Base-by-base conservation (phyloP, 2,888 invertebrate species). In the Cephus spinipes region DNA sequence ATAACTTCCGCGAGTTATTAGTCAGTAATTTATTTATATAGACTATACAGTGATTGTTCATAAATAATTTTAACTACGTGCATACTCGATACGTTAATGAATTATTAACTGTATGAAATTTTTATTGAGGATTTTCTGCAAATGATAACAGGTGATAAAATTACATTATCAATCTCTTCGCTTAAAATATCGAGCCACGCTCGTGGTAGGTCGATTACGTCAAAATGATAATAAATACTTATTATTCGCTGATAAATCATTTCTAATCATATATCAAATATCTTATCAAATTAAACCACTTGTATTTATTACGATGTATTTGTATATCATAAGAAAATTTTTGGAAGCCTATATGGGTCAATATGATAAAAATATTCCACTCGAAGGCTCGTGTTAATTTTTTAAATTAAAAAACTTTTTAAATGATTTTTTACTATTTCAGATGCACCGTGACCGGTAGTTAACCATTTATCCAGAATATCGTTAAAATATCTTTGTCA, bases 1-100 rank as follows among this genome's bases (percentile, higher is more conserved):
- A 31, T 31, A 71, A 78, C 79, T 81, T 84, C 83, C 80, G 78
- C 34, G 40, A 55, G 15, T 9, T 55, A 55, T 55, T 55, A 55
- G 40, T 23, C 40, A 40, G 23, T 55, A 9, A 55, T 55, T 55
- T 55, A 55, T 55, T 55, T 55, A 23, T 55, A 23, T 55, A 55
- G 40, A 55, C 23, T 23, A 2, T 55, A 23, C 6, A 55, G 15
- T 23, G 1, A 23, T 55, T 40, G 1, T 15, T 15, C 4, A 55
- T 55, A 55, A 55, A 55, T 6, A 55, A 55, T 23, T 23, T 23
- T 55, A 40, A 23, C 6, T 6, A 23, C 0, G 23, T 15, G 23
- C 9, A 23, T 55, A 6, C 23, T 23, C 6, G 23, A 23, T 55
- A 9, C 9, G 6, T 9, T 15, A 23, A 1, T 23, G 40, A 55